Conservation (phyloP, 2,888 invertebrate species). For the Drosophila gaucha region DNA sequence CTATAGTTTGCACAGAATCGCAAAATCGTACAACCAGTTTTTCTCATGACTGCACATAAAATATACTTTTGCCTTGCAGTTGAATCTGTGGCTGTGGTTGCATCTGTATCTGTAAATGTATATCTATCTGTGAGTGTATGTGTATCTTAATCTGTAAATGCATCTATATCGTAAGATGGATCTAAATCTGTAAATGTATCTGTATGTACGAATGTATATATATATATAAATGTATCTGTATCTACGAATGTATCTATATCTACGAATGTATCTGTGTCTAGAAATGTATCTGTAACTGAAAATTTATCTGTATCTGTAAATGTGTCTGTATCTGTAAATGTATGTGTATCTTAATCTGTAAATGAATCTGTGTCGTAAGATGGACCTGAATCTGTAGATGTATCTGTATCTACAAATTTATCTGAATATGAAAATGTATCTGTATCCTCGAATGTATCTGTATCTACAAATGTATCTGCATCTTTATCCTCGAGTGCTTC, state of each 20-base stretch:
- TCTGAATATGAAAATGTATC: slow-evolving; percentile 9
- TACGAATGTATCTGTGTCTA: background rate
- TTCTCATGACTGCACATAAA: slow-evolving; percentile 40
- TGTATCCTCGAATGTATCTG: slow-evolving; percentile 19
- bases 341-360: background rate
- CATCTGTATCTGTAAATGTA: slow-evolving; percentile 7
- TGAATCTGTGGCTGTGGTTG: slow-evolving; percentile 16
- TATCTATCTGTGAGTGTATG: background rate
- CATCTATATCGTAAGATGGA: too few species aligned
- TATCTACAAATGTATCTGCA: background rate
- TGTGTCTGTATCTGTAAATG: background rate
- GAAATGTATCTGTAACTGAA: background rate
- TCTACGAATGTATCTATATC: background rate
- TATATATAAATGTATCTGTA: background rate
- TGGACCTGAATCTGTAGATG: background rate
- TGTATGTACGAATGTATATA: background rate
- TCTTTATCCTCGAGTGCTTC: background rate
- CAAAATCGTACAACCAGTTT: slow-evolving; percentile 61
- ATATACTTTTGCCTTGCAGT: slow-evolving; percentile 23
- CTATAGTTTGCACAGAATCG: slow-evolving; percentile 42
- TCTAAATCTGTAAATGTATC: slow-evolving; percentile 20
- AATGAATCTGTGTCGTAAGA: slow-evolving; percentile 22
- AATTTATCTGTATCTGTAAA: too few species aligned
- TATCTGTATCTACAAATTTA: background rate
- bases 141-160: slow-evolving; percentile 3